phyloP scores from a whole-genome alignment of 2,888 invertebrate genomes.

The Drosophila buzzatii region DNA sequence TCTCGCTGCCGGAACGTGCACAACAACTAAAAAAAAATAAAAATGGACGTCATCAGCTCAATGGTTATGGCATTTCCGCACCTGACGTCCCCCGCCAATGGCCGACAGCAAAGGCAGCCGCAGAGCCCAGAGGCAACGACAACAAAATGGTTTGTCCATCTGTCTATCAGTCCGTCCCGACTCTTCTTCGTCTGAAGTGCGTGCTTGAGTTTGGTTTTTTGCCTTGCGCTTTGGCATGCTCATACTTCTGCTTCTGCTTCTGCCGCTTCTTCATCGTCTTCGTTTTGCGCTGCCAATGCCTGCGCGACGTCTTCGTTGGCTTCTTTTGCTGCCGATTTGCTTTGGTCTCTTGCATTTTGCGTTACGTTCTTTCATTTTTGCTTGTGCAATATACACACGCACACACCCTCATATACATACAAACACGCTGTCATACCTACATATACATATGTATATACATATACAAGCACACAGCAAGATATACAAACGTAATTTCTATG shows the following conservation, averaged over 20 bases:
- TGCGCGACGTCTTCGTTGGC: conserved; percentile 23
- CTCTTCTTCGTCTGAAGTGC: conserved; percentile 70
- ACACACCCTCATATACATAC: conserved; percentile 28
- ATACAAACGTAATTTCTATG: conserved; percentile 69
- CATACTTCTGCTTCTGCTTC: conserved; percentile 22
- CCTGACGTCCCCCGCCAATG: conserved; percentile 52
- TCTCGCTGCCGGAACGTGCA: conserved; percentile 65
- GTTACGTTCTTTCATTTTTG: conserved; percentile 67
- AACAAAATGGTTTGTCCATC: conserved; percentile 62
- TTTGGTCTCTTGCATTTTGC: conserved; percentile 76
- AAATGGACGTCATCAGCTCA: conserved; percentile 69
- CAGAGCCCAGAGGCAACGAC: conserved; percentile 11
- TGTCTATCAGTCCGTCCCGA: conserved; percentile 51
- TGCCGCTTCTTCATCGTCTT: not conserved
- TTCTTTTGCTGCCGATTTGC: conserved; percentile 59
- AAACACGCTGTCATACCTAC: no score
- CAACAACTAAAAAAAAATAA: conserved; percentile 52
- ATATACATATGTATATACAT: conserved; percentile 15
- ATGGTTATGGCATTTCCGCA: conserved; percentile 68
- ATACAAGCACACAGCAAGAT: conserved; percentile 21
- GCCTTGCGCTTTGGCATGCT: conserved; percentile 35
- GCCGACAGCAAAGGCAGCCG: conserved; percentile 18
- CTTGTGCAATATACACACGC: conserved; percentile 62
- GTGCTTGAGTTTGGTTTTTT: conserved; percentile 70
- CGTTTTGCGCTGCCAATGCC: conserved; percentile 12